Percentiles rank a stretch among this genome's conserved stretches.
phyloP scores from a whole-genome alignment of 2,113 vertebrate species.

The Trematocara nigrifrons region DNA sequence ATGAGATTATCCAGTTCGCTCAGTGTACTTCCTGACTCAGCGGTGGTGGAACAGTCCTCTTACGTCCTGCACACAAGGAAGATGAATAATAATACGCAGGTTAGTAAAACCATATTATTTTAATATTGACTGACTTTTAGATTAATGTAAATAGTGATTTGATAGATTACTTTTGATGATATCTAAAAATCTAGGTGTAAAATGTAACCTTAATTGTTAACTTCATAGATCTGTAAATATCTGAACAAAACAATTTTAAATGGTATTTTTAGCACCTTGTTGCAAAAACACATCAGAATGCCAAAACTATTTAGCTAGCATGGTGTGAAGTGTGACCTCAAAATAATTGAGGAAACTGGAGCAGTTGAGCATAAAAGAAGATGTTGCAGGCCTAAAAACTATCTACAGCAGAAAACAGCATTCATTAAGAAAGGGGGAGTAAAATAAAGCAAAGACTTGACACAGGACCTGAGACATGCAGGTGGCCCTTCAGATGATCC shows the following conservation, averaged over 20 bases:
- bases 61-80: neutral
- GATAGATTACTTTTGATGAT: neutral
- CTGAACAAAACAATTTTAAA: neutral
- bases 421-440: neutral
- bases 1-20: slow-evolving; percentile 10
- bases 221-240: neutral
- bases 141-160: neutral
- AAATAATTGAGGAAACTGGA: neutral
- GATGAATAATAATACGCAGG: slow-evolving; percentile 36
- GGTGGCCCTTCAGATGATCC: neutral
- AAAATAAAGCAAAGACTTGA: neutral
- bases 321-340: neutral
- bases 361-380: neutral
- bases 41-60: neutral
- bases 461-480: neutral
- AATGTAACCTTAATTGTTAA: neutral
- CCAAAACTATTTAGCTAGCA: neutral
- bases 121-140: neutral
- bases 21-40: neutral
- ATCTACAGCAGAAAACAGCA: neutral
- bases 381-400: neutral
- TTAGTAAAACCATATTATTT: neutral
- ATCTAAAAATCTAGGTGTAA: neutral
- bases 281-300: neutral
- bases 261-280: neutral